phyloP scores from a whole-genome alignment of 2,113 vertebrate species.

The Oceanites oceanicus region DNA sequence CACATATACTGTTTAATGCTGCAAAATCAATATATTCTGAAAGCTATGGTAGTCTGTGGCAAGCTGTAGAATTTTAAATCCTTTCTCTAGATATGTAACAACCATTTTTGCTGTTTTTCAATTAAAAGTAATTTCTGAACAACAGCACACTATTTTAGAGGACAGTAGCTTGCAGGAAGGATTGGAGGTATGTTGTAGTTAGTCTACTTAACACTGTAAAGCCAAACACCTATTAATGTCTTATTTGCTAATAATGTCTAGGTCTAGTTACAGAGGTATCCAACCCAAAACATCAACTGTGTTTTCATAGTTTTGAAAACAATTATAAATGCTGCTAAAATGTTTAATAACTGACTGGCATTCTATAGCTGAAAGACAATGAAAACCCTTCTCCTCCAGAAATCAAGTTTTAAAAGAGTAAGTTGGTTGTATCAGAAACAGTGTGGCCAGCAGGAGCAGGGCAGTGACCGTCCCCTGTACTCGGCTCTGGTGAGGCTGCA shows the following conservation, averaged over 20 bases:
- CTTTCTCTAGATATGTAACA: not conserved
- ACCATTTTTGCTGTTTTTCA: not conserved
- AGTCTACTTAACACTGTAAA: not conserved
- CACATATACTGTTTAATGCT: not conserved
- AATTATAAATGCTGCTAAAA: not conserved
- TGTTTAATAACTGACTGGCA: not conserved
- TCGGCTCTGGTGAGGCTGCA: rapidly evolving
- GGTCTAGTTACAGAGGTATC: not conserved
- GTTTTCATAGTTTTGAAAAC: not conserved
- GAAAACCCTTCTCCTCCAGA: not conserved
- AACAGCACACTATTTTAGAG: not conserved
- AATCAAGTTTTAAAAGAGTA: not conserved
- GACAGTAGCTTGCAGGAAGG: not conserved
- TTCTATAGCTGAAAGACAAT: not conserved
- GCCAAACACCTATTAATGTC: not conserved
- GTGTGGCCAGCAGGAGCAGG: not conserved
- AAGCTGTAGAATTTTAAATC: not conserved
- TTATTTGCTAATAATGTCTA: not conserved
- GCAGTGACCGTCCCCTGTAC: not conserved
- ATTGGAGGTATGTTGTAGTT: not conserved
- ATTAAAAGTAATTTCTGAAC: not conserved
- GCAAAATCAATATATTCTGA: slow-evolving; percentile 28
- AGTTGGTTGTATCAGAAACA: not conserved
- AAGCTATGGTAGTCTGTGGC: not conserved
- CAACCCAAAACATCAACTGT: not conserved